Conservation (phyloP, 2,113 vertebrate genomes). For the Catharus fuscescens region DNA sequence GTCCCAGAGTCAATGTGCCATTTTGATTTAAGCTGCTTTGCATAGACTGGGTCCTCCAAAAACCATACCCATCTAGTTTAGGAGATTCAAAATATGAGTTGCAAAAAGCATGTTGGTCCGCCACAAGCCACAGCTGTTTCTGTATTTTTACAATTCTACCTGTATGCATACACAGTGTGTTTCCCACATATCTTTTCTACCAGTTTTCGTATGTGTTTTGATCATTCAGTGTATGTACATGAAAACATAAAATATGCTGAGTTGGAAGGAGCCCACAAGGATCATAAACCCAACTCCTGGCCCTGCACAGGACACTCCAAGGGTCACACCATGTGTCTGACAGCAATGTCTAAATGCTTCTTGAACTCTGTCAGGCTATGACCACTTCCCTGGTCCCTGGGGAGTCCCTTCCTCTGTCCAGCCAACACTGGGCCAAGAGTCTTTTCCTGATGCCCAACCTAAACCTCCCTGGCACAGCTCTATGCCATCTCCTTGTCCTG, state of each 20-base stretch:
- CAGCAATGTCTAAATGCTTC: not conserved
- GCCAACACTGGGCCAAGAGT: accelerated
- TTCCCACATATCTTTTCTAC: not conserved
- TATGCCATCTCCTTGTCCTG: not conserved
- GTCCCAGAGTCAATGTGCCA: not conserved
- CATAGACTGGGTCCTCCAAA: not conserved
- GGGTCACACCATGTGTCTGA: not conserved
- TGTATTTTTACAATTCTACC: not conserved
- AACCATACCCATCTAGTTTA: not conserved
- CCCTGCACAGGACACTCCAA: not conserved
- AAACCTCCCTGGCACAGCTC: not conserved
- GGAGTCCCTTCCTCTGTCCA: not conserved
- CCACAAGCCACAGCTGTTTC: not conserved
- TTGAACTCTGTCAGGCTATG: not conserved
- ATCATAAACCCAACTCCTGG: not conserved
- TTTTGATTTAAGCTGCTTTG: not conserved
- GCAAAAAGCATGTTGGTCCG: not conserved
- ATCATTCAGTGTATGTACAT: not conserved
- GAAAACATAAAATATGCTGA: not conserved
- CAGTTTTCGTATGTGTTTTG: not conserved
- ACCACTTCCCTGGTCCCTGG: too few relatives aligned
- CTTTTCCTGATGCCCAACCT: not conserved
- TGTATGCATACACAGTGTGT: not conserved
- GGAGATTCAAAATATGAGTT: not conserved
- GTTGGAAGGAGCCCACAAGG: not conserved